Percentiles rank a stretch among this genome's conserved stretches.
Evolutionary conservation across 2,797 vertebrate species (phyloP).

Genomic region (Gephyroberyx darwinii): DNA sequence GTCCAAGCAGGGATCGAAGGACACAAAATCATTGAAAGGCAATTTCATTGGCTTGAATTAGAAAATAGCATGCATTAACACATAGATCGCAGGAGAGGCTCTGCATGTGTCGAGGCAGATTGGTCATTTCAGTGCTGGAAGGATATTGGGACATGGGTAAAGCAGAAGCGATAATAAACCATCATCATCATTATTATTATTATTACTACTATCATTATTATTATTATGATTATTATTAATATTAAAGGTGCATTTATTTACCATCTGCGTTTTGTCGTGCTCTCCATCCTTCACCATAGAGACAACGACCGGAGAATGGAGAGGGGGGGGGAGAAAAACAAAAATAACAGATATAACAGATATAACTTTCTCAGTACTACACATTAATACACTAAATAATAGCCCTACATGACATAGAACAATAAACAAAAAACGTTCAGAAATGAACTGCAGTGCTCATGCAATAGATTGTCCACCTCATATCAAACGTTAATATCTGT

Average conservation of each 20-base stretch:
- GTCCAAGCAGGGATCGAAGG: conserved; percentile 46
- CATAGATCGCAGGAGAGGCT: conserved; percentile 52
- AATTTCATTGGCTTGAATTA: conserved; percentile 55
- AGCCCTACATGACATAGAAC: conserved; percentile 3
- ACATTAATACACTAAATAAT: not conserved
- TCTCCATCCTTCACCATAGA: conserved; percentile 86
- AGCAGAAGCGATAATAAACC: conserved; percentile 53
- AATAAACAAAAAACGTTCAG: conserved; percentile 3
- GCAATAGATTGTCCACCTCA: conserved; percentile 5
- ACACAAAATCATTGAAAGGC: conserved; percentile 54
- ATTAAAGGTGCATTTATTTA: conserved; percentile 84
- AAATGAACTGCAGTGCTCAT: not conserved
- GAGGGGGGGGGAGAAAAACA: conserved; percentile 73
- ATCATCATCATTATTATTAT: conserved; percentile 17
- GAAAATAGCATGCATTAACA: conserved; percentile 66
- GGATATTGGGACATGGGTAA: conserved; percentile 58
- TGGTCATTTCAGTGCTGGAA: conserved; percentile 50
- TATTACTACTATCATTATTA: conserved; percentile 49
- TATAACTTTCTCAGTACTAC: conserved; percentile 61
- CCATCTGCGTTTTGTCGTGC: conserved; percentile 86
- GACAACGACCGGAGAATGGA: conserved; percentile 78
- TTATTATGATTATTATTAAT: conserved; percentile 48
- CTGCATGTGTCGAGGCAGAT: conserved; percentile 44
- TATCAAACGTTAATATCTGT: not conserved
- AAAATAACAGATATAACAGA: conserved; percentile 75